Percentiles rank a stretch among this genome's conserved stretches.
These are phyloP conservation scores for Lasius platythorax DNA, from an alignment of 2,888 invertebrate species.

Conservation along the genomic window DNA sequence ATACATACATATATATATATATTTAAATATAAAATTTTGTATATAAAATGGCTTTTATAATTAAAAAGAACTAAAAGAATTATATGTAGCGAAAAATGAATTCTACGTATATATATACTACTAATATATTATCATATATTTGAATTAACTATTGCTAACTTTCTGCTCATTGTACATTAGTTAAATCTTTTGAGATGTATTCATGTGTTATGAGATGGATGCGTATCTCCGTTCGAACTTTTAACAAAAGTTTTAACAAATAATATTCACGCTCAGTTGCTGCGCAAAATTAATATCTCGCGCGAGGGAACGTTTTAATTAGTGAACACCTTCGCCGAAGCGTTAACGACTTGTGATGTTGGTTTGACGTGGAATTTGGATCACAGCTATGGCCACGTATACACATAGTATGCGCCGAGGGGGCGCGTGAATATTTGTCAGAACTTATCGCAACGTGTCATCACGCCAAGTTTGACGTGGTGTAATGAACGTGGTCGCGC, in stretches of 20 bases:
- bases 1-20: no score
- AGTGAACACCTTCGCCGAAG: conserved; percentile 54
- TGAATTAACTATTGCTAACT: not conserved
- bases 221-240: conserved; percentile 6
- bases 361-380: conserved; percentile 60
- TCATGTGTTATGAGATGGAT: conserved; percentile 18
- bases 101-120: no score
- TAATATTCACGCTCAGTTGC: conserved; percentile 45
- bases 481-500: conserved; percentile 70
- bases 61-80: conserved; percentile 27
- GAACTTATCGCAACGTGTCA: conserved; percentile 75
- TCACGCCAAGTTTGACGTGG: conserved; percentile 69
- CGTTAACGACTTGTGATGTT: conserved; percentile 57
- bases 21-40: not conserved
- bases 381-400: conserved; percentile 45
- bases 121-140: conserved; percentile 30
- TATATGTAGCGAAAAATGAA: conserved; percentile 15
- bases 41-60: not conserved
- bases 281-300: conserved; percentile 53
- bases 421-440: conserved; percentile 73
- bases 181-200: conserved; percentile 21
- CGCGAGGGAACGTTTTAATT: conserved; percentile 59
- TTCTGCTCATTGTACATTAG: not conserved
- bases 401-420: conserved; percentile 36
- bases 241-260: conserved; percentile 37